Evolutionary conservation across 2,888 invertebrate genomes (phyloP), one percentile per base, ranked within the genome.

Genomic region (Cephus pulcher): DNA sequence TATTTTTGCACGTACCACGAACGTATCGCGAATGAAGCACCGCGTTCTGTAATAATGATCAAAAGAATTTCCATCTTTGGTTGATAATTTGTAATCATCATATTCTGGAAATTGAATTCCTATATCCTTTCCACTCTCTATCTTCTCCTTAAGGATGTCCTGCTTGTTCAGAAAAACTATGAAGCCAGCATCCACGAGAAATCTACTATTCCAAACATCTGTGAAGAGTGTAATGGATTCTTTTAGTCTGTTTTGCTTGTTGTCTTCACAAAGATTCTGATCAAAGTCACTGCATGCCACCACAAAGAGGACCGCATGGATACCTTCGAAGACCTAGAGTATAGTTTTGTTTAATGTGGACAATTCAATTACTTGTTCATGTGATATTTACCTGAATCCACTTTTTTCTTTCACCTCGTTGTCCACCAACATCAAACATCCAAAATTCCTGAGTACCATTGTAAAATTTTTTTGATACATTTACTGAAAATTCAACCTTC

Each of bases 371-470:
- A 32, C 75, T 79, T 34, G 73, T 37, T 69, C 34, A 69, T 73
- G 74, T 34, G 30, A 77, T 69, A 34, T 78, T 81, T 87, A 94
- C 94, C 91, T 95, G 95, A 84, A 97, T 96, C 97, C 97, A 97
- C 90, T 96, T 96, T 84, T 95, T 95, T 78, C 97, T 92, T 87
- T 96, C 96, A 15, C 96, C 96, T 78, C 96, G 92, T 89, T 97
- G 97, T 0, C 97, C 97, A 0, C 97, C 97, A 0, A 97, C 97
- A 88, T 97, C 97, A 85, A 95, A 96, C 95, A 97, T 96, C 93
- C 95, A 95, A 88, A 96, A 96, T 35, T 94, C 93, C 86, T 96
- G 95, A 11, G 92, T 90, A 0, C 96, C 95, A 1, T 95, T 95
- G 0, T 95, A 95, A 92, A 95, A 94, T 73, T 94, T 94, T 87